These are phyloP conservation scores for Pogonomyrmex californicus DNA, from an alignment of 1,140 invertebrate genomes.

Conservation along the genomic window DNA sequence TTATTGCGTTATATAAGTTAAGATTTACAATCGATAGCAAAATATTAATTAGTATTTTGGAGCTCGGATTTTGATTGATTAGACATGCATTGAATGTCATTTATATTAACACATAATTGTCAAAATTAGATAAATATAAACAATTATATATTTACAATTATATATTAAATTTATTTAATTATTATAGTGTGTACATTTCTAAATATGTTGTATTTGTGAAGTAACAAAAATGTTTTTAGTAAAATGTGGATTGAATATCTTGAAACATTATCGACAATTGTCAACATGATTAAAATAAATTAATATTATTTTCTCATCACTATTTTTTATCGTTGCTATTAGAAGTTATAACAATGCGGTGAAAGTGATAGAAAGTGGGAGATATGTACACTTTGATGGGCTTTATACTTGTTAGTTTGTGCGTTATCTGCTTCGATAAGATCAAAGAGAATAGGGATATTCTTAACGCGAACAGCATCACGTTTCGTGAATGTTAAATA, in stretches of 20 bases:
- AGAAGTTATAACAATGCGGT: not conserved
- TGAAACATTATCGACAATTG: not conserved
- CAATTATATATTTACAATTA: conserved; percentile 9
- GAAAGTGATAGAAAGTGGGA: not conserved
- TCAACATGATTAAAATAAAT: not conserved
- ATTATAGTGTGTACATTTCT: not conserved
- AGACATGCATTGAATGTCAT: not conserved
- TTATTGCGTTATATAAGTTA: not conserved
- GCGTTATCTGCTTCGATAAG: conserved; percentile 61
- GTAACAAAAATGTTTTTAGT: not conserved
- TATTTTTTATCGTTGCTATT: not conserved
- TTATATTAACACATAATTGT: not conserved
- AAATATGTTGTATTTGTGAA: not conserved
- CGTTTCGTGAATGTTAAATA: conserved; percentile 41
- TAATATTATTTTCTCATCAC: not conserved
- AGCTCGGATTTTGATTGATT: not conserved
- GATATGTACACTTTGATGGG: not conserved
- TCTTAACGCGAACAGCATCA: not conserved
- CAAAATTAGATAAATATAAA: not conserved
- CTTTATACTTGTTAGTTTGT: conserved; percentile 49
- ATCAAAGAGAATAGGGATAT: conserved; percentile 62
- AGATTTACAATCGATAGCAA: conserved; percentile 5
- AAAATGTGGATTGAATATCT: not conserved
- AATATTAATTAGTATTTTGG: conserved; percentile 41
- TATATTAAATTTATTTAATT: not conserved